Percentiles rank a stretch among this genome's conserved stretches.
Evolutionary conservation across 2,888 invertebrate species (phyloP).

Genomic region (Dryocosmus kuriphilus): DNA sequence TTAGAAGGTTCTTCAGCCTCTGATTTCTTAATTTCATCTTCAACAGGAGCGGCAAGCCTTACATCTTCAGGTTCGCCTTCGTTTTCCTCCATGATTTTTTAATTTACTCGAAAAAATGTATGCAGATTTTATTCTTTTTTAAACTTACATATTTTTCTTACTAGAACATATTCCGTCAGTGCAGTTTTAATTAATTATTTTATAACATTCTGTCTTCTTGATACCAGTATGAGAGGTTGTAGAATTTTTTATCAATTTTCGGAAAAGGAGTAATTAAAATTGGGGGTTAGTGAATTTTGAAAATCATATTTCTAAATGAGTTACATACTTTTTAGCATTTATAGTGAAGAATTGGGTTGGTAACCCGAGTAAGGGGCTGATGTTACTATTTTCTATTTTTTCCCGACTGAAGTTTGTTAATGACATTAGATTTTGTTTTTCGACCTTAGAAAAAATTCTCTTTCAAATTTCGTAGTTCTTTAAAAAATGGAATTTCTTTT

Average conservation of each 20-base stretch:
- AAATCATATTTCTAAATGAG: not conserved
- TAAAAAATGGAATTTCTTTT: too few relatives aligned
- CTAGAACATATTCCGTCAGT: not conserved
- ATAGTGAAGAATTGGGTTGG: not conserved
- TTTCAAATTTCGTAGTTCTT: too few relatives aligned
- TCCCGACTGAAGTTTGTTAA: conserved; percentile 1
- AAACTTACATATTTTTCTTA: not conserved
- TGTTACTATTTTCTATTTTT: not conserved
- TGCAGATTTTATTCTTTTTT: not conserved
- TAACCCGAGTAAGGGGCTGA: not conserved
- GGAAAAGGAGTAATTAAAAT: not conserved
- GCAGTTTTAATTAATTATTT: not conserved
- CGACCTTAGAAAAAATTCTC: not conserved
- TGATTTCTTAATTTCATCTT: conserved; percentile 49
- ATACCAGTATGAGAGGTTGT: not conserved
- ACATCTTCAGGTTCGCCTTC: conserved; percentile 57
- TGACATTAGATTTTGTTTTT: conserved; percentile 2
- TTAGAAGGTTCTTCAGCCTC: conserved; percentile 45
- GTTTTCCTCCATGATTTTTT: conserved; percentile 48
- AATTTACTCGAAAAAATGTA: conserved; percentile 14
- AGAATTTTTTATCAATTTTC: not conserved
- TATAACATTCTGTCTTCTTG: not conserved
- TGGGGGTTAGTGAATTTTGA: not conserved
- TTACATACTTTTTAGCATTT: not conserved
- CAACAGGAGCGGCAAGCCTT: conserved; percentile 49